These are phyloP conservation scores for Mormyrus iriodes DNA, from an alignment of 2,113 vertebrate genomes.

Conservation along the genomic window DNA sequence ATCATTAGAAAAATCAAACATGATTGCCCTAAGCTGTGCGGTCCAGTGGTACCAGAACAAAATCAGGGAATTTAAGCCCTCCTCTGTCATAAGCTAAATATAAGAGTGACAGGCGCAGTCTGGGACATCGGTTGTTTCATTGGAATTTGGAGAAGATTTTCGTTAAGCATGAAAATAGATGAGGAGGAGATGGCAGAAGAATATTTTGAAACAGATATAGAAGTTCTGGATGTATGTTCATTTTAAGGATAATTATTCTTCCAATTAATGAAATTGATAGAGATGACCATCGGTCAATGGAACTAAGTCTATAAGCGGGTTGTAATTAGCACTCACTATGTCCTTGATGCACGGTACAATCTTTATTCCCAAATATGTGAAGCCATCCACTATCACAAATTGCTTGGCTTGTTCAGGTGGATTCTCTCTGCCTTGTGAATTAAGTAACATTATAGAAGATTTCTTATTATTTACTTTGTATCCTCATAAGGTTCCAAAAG, in stretches of 20 bases:
- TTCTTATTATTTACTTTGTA: background rate
- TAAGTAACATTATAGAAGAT: background rate
- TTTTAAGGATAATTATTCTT: conserved; percentile 16
- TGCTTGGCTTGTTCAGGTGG: background rate
- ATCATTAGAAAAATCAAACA: background rate
- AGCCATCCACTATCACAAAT: background rate
- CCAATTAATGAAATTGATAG: conserved; percentile 13
- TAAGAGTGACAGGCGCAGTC: background rate
- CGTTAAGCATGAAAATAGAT: background rate
- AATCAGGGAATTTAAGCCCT: background rate
- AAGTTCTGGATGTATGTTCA: conserved; percentile 22
- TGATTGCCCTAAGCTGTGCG: background rate
- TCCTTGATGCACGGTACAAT: background rate
- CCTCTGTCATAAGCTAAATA: conserved; percentile 5
- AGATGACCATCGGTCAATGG: conserved; percentile 1
- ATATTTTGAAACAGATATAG: conserved; percentile 26
- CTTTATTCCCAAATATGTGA: conserved; percentile 21
- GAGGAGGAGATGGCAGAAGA: conserved; percentile 3
- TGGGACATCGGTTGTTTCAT: conserved; percentile 11
- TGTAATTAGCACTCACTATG: conserved; percentile 4
- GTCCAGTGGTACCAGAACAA: background rate
- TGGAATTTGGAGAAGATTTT: background rate
- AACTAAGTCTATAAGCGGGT: background rate
- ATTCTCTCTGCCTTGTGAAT: background rate
- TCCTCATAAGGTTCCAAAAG: background rate